Base-by-base conservation (phyloP, 2,888 invertebrate genomes). In the Chelonus formosanus region DNA sequence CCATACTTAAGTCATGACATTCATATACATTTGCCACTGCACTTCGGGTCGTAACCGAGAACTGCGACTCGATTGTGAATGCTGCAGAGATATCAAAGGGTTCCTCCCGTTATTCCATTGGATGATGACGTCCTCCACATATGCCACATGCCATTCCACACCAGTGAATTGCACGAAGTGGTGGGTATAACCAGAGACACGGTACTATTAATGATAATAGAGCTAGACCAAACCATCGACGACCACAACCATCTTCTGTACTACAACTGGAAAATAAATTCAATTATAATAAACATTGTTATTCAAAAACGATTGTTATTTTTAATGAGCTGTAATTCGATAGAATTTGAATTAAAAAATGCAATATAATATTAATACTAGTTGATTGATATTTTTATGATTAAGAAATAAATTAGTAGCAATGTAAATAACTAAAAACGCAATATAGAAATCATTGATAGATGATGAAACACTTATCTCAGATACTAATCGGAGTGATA, bases 171-270 rank as follows among this genome's bases (percentile, higher is more conserved):
- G 93, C 91, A 76, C 91, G 91, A 71, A 97, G 87, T 67, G 96
- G 95, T 77, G 92, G 90, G 87, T 97, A 97, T 86, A 95, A 93
- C 89, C 97, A 97, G 77, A 98, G 88, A 85, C 97, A 97, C 74
- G 97, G 97, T 79, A 97, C 92, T 75, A 97, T 86, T 72, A 96
- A 85, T 67, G 94, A 94, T 63, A 97, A 89, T 69, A 97, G 87
- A 36, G 94, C 90, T 74, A 97, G 86, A 65, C 94, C 93, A 72
- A 93, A 84, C 96, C 97, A 97, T 56, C 90, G 89, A 76, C 92
- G 92, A 64, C 90, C 88, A 85, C 93, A 94, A 67, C 90, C 89
- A 69, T 90, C 88, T 80, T 91, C 91, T n/a, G 86, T 75, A 67
- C 77, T 81, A 72, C 83, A 83, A 75, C 82, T 83, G 65, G 50